Evolutionary conservation across 2,888 invertebrate species (phyloP), one percentile per base, ranked within the genome.

Genomic region (Kryphioiulus occultus): DNA sequence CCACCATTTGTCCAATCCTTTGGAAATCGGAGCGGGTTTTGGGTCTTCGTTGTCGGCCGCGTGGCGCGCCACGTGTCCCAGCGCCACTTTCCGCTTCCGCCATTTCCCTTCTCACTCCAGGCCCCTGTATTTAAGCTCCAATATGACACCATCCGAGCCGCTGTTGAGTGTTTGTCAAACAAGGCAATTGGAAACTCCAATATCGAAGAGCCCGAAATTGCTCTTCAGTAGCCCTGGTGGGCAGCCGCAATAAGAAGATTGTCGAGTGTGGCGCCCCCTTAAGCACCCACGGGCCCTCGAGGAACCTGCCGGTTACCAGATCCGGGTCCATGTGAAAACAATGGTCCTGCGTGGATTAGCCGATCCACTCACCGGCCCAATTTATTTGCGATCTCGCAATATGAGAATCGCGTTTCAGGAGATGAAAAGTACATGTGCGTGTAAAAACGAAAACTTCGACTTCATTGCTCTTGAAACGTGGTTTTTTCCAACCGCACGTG

Each of bases 101-200:
- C 53, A 53, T 53, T 53, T 53, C 53, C 53, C 53, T 53, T 53
- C 53, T 53, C 53, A 53, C 53, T 53, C 53, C 19, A n/a, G 3
- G 19, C 19, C 53, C 53, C 53, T 53, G 53, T 53, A 53, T 53
- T 53, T 53, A 53, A 53, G 53, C 53, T 53, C 53, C 53, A 53
- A 53, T 53, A 53, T 53, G 53, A 53, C 53, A 53, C 53, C 53
- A n/a, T 2, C 19, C 53, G 19, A 53, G n/a, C 10, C 7, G 19
- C 53, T 17, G n/a, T 53, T 12, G n/a, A 53, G 53, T 53, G 53
- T 53, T 53, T 53, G 53, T 53, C 53, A 53, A 53, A 53, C 53
- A 53, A 53, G 53, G 53, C 53, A 53, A 53, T 53, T 53, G 53
- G 53, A 53, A 53, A 53, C 53, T 53, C 53, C 53, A 53, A 53